Base-by-base conservation (phyloP, 1,140 invertebrate species). In the Potamilus streckersoni region DNA sequence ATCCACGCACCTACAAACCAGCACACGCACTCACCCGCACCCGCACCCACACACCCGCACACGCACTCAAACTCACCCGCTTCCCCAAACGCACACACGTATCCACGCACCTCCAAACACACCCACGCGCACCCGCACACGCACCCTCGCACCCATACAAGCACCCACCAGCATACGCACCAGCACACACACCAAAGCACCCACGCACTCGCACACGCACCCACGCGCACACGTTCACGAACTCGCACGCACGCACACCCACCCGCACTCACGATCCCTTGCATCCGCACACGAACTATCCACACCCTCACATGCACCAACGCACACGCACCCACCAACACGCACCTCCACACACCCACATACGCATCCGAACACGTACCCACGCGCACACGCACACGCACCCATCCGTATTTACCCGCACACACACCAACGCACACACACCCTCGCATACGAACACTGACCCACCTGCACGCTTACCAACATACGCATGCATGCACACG, bases 11-110 rank as follows among this genome's bases (percentile, higher is more conserved):
- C 55, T 49, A 69, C 67, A 14, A 23, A 69, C 55, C 19, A 15
- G 55, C 67, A 16, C 67, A 69, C 67, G 27, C 67, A 69, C 67
- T 13, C 67, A 69, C 55, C 31, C 67, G 13, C 67, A 69, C 67
- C 20, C 67, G 55, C 67, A 13, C 67, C 27, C 55, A 19, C 67
- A 69, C 67, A 16, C 67, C 27, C 67, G 27, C 49, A 69, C 67
- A 14, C 67, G 55, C 55, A 19, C 67, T 38, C 67, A 13, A 23
- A 69, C 67, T 69, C 67, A 69, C 67, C 11, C 67, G 55, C 55
- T 55, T 20, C 27, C 67, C 12, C 67, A 55, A 23, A 19, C 23
- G 27, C 67, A 13, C 23, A 69, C 49, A 13, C 67, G 55, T 49
- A 13, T 49, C 15, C 49, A 13, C 67, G 27, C 67, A 13, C 67